Percentiles rank a stretch among this genome's conserved stretches.
Conservation (phyloP, 1,140 invertebrate species). For the Phortica variegata region DNA sequence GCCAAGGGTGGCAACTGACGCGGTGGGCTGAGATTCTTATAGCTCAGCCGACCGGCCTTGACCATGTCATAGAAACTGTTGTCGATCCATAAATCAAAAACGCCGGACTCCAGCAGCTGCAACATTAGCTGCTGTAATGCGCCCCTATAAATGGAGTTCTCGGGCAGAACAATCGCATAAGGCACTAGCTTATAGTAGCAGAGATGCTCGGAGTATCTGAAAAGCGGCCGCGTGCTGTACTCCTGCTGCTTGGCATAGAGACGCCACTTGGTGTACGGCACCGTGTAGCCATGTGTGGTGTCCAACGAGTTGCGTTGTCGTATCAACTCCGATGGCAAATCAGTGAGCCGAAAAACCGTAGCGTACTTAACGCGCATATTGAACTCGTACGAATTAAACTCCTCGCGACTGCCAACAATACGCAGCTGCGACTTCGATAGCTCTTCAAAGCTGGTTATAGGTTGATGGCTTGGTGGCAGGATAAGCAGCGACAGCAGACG, state of each 20-base stretch:
- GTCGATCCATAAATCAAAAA: conserved; percentile 18
- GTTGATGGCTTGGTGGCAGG: background rate
- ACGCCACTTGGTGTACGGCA: conserved; percentile 24
- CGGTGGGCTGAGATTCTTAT: conserved; percentile 29
- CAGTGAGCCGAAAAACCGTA: conserved; percentile 20
- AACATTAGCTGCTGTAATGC: conserved; percentile 10
- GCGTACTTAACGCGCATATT: conserved; percentile 33
- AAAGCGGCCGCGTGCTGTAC: conserved; percentile 26
- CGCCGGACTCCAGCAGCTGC: conserved; percentile 10
- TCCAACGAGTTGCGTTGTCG: conserved; percentile 25
- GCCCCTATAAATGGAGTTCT: conserved; percentile 23
- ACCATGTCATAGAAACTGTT: conserved; percentile 35
- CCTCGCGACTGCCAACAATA: conserved; percentile 21
- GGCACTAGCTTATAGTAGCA: conserved; percentile 6
- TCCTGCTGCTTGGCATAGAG: conserved; percentile 21
- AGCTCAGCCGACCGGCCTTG: conserved; percentile 18
- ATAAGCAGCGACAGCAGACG: conserved; percentile 23
- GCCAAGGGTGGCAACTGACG: background rate
- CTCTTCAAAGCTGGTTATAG: conserved; percentile 27
- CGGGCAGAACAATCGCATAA: conserved; percentile 14
- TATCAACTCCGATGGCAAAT: conserved; percentile 5
- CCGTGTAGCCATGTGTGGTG: conserved; percentile 34
- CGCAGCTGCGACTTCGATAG: conserved; percentile 21
- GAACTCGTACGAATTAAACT: conserved; percentile 19
- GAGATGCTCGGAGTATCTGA: conserved; percentile 18